Percentiles rank a stretch among this genome's conserved stretches.
Evolutionary conservation across 2,888 invertebrate species (phyloP).

Genomic region (Zygaena filipendulae): DNA sequence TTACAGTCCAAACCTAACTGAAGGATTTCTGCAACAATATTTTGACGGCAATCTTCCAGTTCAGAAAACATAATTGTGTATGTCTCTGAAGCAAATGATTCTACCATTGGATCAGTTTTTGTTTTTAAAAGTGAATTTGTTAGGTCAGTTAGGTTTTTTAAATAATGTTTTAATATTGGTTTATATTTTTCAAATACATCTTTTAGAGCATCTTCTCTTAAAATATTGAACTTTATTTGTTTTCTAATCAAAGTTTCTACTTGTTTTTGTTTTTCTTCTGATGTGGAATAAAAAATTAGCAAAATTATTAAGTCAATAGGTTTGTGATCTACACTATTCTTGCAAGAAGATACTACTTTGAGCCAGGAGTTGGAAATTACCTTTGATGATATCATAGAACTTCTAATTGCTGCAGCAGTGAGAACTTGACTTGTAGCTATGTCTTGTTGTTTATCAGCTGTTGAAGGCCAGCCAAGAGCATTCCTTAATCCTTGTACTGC

Average conservation of each 20-base stretch:
- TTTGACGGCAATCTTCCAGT: conserved; percentile 42
- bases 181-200: conserved; percentile 65
- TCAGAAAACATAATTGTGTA: conserved; percentile 63
- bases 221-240: conserved; percentile 69
- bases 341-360: conserved; percentile 62
- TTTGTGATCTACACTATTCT: conserved; percentile 63
- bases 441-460: conserved; percentile 54
- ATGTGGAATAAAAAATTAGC: conserved; percentile 71
- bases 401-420: conserved; percentile 67
- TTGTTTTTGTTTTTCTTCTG: conserved; percentile 68
- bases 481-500: conserved; percentile 58
- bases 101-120: conserved; percentile 54
- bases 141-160: conserved; percentile 65
- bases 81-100: conserved; percentile 69
- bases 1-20: conserved; percentile 45
- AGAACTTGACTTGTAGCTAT: conserved; percentile 69
- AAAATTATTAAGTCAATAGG: conserved; percentile 76
- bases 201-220: conserved; percentile 67
- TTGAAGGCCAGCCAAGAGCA: conserved; percentile 52
- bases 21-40: conserved; percentile 47
- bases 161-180: conserved; percentile 64
- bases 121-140: conserved; percentile 64
- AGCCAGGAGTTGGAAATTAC: conserved; percentile 66
- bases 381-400: conserved; percentile 66
- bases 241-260: conserved; percentile 73